Evolutionary conservation across 1,140 invertebrate species (phyloP).

Genomic region (Babylonia areolata): DNA sequence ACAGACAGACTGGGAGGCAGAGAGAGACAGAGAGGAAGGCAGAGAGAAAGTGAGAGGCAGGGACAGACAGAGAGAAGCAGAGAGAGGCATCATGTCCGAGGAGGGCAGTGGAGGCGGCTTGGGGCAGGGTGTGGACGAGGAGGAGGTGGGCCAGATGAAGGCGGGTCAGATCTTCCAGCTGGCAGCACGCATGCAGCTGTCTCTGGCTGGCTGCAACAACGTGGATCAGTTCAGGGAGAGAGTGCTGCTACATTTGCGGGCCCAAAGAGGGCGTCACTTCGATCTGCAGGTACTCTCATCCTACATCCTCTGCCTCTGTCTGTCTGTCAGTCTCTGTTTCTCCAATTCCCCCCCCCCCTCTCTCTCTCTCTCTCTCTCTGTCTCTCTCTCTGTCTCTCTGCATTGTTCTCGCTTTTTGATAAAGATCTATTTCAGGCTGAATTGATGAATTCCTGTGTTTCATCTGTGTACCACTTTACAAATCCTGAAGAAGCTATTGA

Average conservation of each 20-base stretch:
- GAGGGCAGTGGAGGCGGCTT: no score
- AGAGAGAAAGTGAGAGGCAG: neutral
- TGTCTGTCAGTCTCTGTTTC: no score
- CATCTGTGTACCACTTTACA: no score
- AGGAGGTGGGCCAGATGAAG: neutral
- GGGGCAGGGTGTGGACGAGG: neutral
- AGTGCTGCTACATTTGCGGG: neutral
- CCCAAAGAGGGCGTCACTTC: neutral
- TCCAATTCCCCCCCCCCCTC: neutral
- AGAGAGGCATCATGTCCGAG: neutral
- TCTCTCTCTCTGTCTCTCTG: neutral
- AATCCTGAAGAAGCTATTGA: no score
- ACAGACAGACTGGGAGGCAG: neutral
- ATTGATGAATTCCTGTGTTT: no score
- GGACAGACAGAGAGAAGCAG: neutral
- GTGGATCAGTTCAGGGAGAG: neutral
- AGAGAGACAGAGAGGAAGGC: constrained; percentile 40
- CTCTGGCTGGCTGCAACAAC: neutral
- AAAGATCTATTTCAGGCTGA: no score
- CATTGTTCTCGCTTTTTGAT: neutral
- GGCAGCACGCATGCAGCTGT: neutral
- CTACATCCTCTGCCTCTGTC: no score
- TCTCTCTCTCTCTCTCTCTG: neutral
- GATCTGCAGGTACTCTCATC: neutral
- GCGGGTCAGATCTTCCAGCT: neutral